Evolutionary conservation across 2,797 vertebrate species (phyloP), one percentile per base, ranked within the genome.

Genomic region (Arnoldichthys spilopterus): DNA sequence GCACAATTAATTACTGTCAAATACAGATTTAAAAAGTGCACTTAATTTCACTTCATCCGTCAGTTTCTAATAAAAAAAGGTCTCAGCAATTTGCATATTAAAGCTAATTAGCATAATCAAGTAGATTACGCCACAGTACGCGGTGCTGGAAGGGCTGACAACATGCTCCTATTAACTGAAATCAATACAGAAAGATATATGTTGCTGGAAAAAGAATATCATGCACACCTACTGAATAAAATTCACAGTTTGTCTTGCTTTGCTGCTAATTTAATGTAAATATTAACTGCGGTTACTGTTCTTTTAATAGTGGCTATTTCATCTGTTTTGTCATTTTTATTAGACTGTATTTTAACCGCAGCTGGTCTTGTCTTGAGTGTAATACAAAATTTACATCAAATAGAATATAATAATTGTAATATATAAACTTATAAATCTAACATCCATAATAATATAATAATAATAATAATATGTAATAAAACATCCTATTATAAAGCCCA

Each of bases 31-130:
- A 32, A 76, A 79, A 89, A 85, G 4, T 37, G 77, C 83, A 85
- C 88, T 74, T 83, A 85, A 88, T 82, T 69, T 83, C 81, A 74
- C 79, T 78, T 79, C 51, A 85, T 85, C 62, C 70, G 34, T 74
- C 77, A 83, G 75, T 87, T 88, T 80, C 84, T 74, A 81, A 85
- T 40, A 62, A 37, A 61, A 63, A 82, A 81, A 79, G 78, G 79
- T 73, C 7, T 61, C 43, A 0, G 9, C 62, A 77, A 83, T 88
- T 89, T 82, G 84, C 87, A 86, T 74, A 86, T 84, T 85, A 66
- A 79, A 73, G 78, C 77, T 88, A 78, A 90, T 93, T 91, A 90
- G 88, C 87, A 88, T 92, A 91, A 92, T 91, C 84, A 90, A 86
- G 82, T 69, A 77, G 63, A 83, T 85, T 79, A 82, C 83, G 76